Base-by-base conservation (phyloP, 2,797 vertebrate genomes). In the Picus viridis region DNA sequence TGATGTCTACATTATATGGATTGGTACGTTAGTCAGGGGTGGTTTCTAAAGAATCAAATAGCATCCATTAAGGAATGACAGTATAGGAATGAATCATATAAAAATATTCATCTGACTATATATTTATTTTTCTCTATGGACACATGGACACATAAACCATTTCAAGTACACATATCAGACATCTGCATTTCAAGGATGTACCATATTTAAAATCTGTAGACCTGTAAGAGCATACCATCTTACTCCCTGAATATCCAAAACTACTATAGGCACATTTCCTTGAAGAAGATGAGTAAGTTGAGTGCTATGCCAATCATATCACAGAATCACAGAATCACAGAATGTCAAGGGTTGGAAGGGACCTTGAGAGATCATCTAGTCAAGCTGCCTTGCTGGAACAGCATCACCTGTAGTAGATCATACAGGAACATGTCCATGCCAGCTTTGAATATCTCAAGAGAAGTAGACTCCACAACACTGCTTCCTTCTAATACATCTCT, bases 1-100 rank as follows among this genome's bases (percentile, higher is more conserved):
- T 85, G 90, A 93, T 89, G 82, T 92, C 95, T 95, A 67, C 75
- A 80, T 95, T 94, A 95, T 94, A 92, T 75, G 75, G 91, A 96
- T 92, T 94, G 93, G 93, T 94, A 93, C 10, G 9, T 43, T 77
- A 94, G 83, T 92, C 90, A 93, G 84, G 56, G 39, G 65, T 58
- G 73, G 29, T 86, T 96, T 92, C 86, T 88, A 83, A 92, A 76
- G 69, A 90, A 90, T 61, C 62, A 94, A 95, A 95, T 88, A 95
- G 20, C 65, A 89, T 81, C 56, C 56, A 92, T 86, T 90, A 94
- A 90, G 75, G n/a, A 89, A 93, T 29, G 15, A 78, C 20, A 90
- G 72, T 83, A 72, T 49, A 80, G 51, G 63, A 91, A 85, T 61
- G 59, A 89, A 26, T 85, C 41, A 59, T 45, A 87, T 87, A 78